Percentiles rank a stretch among this genome's conserved stretches.
Evolutionary conservation across 2,888 invertebrate genomes (phyloP).

Genomic region (Mesoligia furuncula): DNA sequence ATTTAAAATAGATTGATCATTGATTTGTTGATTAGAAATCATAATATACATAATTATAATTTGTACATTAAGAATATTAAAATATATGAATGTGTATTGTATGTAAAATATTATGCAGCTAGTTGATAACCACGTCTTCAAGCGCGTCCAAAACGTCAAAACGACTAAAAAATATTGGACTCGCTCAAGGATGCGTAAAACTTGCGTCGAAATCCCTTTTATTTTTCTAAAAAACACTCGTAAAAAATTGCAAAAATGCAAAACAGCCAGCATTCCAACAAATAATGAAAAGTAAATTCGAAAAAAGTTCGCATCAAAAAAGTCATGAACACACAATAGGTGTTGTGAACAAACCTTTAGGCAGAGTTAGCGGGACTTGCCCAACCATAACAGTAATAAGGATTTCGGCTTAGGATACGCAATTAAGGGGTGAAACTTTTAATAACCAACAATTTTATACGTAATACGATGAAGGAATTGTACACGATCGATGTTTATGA

Average conservation of each 20-base stretch:
- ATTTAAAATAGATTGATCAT: conserved; percentile 5
- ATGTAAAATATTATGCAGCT: neutral
- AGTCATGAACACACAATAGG: conserved; percentile 20
- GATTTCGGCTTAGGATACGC: conserved; percentile 81
- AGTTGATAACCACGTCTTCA: neutral
- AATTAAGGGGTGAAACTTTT: conserved; percentile 87
- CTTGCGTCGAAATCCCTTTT: no score
- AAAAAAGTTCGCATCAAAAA: conserved; percentile 14
- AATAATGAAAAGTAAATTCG: neutral
- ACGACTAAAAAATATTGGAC: neutral
- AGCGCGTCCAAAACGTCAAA: neutral
- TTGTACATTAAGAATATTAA: neutral
- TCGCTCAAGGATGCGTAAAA: neutral
- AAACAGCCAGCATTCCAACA: neutral
- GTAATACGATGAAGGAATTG: conserved; percentile 66
- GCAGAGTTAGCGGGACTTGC: conserved; percentile 53
- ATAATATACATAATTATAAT: neutral
- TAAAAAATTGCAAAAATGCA: neutral
- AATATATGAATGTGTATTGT: neutral
- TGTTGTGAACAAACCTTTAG: conserved; percentile 49
- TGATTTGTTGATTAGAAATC: conserved; percentile 2
- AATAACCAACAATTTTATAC: conserved; percentile 84
- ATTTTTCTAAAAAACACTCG: neutral
- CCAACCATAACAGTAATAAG: conserved; percentile 76
- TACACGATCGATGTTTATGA: conserved; percentile 60